These are phyloP conservation scores for Isurus oxyrinchus DNA, from an alignment of 2,113 vertebrate genomes.

Conservation along the genomic window DNA sequence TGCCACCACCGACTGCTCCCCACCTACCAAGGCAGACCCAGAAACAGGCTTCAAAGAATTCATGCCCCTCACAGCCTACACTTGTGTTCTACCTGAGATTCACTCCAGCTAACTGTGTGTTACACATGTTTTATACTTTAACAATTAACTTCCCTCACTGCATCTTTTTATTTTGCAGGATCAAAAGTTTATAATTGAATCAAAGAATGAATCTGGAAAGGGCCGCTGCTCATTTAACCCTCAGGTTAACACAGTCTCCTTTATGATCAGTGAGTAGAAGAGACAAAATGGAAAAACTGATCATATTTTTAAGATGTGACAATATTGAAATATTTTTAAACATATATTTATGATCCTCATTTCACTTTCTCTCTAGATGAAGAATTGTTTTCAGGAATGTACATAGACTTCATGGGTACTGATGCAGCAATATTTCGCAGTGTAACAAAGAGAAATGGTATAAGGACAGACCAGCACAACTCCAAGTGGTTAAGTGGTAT, in stretches of 20 bases:
- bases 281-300: background rate
- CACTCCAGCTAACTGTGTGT: background rate
- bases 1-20: background rate
- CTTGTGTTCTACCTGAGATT: background rate
- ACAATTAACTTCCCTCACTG: background rate
- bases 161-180: slow-evolving; percentile 64
- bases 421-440: slow-evolving; percentile 96
- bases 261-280: slow-evolving; percentile 92
- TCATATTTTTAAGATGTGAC: background rate
- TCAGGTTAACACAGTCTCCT: slow-evolving; percentile 85
- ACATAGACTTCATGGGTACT: slow-evolving; percentile 98
- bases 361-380: slow-evolving; percentile 65
- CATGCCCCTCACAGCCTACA: background rate
- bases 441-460: slow-evolving; percentile 82
- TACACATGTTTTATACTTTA: background rate
- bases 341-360: background rate
- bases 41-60: background rate
- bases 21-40: background rate
- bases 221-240: slow-evolving; percentile 97
- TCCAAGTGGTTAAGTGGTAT: slow-evolving; percentile 98
- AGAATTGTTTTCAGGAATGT: slow-evolving; percentile 96
- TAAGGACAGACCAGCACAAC: slow-evolving; percentile 94
- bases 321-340: background rate
- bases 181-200: slow-evolving; percentile 83
- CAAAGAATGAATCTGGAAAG: slow-evolving; percentile 86